These are phyloP conservation scores for Aspidiotus rigidus DNA, from an alignment of 2,888 invertebrate genomes.

Conservation along the genomic window DNA sequence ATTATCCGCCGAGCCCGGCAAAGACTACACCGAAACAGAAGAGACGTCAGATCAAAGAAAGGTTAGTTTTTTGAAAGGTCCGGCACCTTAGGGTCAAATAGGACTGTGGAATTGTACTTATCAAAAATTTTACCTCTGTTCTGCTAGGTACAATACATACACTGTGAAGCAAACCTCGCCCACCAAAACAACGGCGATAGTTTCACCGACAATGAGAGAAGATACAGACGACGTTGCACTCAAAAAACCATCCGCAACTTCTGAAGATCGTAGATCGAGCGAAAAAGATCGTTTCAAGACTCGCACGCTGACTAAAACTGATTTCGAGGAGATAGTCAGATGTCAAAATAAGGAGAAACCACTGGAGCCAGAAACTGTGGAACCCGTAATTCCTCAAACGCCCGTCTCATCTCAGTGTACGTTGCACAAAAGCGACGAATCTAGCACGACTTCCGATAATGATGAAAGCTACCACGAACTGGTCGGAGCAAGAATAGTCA, in stretches of 20 bases:
- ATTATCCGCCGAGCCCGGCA: slow-evolving; percentile 43
- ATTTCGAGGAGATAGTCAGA: slow-evolving; percentile 33
- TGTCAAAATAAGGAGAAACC: slow-evolving; percentile 15
- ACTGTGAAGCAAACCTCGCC: slow-evolving; percentile 24
- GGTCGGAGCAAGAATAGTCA: slow-evolving; percentile 36
- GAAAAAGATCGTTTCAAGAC: slow-evolving; percentile 67
- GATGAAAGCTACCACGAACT: slow-evolving; percentile 11
- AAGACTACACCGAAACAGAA: slow-evolving; percentile 68
- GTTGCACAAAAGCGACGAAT: background rate
- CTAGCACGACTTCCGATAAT: background rate
- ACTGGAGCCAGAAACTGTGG: background rate
- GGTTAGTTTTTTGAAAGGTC: slow-evolving; percentile 41
- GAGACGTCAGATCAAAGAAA: slow-evolving; percentile 62
- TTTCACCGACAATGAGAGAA: slow-evolving; percentile 33
- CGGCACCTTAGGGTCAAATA: too few species aligned
- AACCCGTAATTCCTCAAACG: background rate
- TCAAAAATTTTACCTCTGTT: background rate
- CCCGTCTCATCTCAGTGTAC: background rate
- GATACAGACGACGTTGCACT: background rate
- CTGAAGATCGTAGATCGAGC: slow-evolving; percentile 47
- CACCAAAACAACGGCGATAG: background rate
- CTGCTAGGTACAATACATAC: slow-evolving; percentile 52
- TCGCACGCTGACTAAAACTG: slow-evolving; percentile 51
- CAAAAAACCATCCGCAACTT: slow-evolving; percentile 37
- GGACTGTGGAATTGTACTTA: too few species aligned